Evolutionary conservation across 1,140 invertebrate species (phyloP).

Genomic region (Sinonovacula constricta): DNA sequence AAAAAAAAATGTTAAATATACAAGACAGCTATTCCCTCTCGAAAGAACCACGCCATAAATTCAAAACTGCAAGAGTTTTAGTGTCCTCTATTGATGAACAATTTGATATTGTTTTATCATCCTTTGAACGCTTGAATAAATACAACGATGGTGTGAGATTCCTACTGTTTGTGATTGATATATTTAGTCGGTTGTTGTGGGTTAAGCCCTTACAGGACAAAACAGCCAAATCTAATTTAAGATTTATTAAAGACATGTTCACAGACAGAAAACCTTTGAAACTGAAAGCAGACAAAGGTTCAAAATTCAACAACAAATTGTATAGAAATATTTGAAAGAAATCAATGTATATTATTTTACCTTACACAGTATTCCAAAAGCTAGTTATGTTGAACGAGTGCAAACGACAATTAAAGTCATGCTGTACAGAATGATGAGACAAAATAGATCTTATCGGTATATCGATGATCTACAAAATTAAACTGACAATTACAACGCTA

Average conservation of each 20-base stretch:
- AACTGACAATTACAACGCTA: background rate
- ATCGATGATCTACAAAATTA: background rate
- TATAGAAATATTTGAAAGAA: background rate
- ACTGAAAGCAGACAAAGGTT: background rate
- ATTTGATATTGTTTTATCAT: background rate
- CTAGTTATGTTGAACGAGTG: background rate
- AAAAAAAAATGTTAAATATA: background rate
- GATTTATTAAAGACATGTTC: background rate
- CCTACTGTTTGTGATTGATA: background rate
- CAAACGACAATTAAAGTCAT: background rate
- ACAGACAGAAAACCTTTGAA: background rate
- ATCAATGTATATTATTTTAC: background rate
- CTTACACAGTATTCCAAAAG: background rate
- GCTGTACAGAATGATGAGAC: too few species aligned
- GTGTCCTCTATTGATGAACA: background rate
- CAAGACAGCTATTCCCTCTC: background rate
- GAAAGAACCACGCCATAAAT: background rate
- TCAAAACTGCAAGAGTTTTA: slow-evolving; percentile 1
- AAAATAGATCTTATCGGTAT: too few species aligned
- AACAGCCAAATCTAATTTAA: background rate
- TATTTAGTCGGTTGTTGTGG: background rate
- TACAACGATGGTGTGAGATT: background rate
- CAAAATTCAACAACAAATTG: background rate
- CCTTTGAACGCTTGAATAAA: background rate
- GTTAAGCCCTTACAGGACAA: background rate